Evolutionary conservation across 2,797 vertebrate species (phyloP), one percentile per base, ranked within the genome.

Genomic region (Myoxocephalus aenaeus): DNA sequence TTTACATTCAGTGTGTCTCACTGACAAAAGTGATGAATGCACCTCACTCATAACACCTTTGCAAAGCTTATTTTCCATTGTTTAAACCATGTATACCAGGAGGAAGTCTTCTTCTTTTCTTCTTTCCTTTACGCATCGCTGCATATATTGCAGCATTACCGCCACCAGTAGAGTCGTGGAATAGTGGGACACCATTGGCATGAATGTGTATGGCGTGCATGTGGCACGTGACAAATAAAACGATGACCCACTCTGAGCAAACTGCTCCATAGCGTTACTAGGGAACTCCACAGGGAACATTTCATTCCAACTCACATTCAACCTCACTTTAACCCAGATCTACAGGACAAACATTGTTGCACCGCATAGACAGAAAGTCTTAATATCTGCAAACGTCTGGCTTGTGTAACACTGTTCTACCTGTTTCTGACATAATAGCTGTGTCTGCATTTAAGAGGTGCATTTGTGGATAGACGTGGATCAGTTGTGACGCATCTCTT

Each of bases 361-460:
- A 32, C 10, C 34, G 12, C 15, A 42, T 11, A 44, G 7, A 58
- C 17, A 70, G 36, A 66, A 27, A 12, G 59, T 27, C 46, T 20
- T 15, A 40, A 5, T 27, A 14, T 29, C 20, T 79, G 27, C 63
- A n/a, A 10, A 68, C 27, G 9, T 36, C 6, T 8, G 11, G 22
- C 17, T 48, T 65, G 20, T 3, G 25, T 3, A 54, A 44, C 25
- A 42, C 10, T 48, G 46, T 38, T 62, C 8, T 29, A 38, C n/a
- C 42, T 22, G 15, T 17, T 11, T 59, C 10, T 53, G 38, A 34
- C 54, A 59, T n/a, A 44, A 13, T 4, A 13, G 10, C 18, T 36
- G 13, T 20, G 27, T 51, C 7, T 72, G 63, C 71, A 22, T 64
- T 34, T 53, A 18, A 65, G 64, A 66, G 20, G 27, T 58, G 48